These are phyloP conservation scores for Drosophila sturtevanti DNA, from an alignment of 1,140 invertebrate genomes.

Conservation along the genomic window DNA sequence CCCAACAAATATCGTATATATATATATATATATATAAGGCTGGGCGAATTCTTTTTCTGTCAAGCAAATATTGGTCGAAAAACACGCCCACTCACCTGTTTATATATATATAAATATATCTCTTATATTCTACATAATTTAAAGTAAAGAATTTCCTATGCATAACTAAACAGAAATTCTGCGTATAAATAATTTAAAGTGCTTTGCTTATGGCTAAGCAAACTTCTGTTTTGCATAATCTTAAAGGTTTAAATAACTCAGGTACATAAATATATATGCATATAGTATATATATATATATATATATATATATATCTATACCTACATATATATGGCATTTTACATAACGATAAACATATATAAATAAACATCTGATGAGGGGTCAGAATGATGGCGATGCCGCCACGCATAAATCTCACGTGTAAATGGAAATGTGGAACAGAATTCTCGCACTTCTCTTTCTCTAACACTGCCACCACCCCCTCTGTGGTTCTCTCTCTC, in stretches of 20 bases:
- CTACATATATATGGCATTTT: conserved; percentile 21
- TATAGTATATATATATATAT: conserved; percentile 40
- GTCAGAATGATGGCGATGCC: conserved; percentile 27
- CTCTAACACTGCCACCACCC: not conserved
- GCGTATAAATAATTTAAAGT: conserved; percentile 38
- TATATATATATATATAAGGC: not conserved
- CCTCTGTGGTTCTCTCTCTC: conserved; percentile 1
- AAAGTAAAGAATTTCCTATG: conserved; percentile 17
- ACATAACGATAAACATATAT: conserved; percentile 68
- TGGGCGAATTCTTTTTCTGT: conserved; percentile 32
- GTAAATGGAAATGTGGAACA: conserved; percentile 78
- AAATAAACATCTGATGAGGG: conserved; percentile 63
- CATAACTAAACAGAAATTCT: conserved; percentile 30
- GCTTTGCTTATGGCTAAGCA: conserved; percentile 16
- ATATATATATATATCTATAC: conserved; percentile 8
- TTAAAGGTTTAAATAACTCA: conserved; percentile 45
- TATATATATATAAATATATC: not conserved
- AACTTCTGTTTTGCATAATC: conserved; percentile 58
- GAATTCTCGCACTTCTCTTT: conserved; percentile 44
- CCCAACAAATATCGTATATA: too few relatives aligned
- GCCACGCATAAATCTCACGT: conserved; percentile 76
- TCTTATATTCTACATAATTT: not conserved
- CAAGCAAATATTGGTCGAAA: conserved; percentile 46
- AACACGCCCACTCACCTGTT: conserved; percentile 3
- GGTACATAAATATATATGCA: conserved; percentile 52